phyloP scores from a whole-genome alignment of 2,797 vertebrate genomes.

The Telmatherina bonti region DNA sequence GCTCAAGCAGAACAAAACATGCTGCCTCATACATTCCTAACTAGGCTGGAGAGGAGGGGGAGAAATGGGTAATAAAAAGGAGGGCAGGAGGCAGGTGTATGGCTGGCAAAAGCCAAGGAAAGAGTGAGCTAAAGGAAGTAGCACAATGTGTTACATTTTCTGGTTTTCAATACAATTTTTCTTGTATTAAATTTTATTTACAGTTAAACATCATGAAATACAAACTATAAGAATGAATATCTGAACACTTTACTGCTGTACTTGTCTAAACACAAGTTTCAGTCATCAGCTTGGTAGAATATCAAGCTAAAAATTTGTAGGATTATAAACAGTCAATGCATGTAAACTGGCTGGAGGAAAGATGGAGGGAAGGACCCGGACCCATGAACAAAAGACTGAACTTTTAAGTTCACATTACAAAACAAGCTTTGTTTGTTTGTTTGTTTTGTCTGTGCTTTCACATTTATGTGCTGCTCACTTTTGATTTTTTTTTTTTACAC shows the following conservation, averaged over 20 bases:
- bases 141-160: conserved; percentile 3
- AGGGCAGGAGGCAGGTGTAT: conserved; percentile 65
- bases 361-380: background rate
- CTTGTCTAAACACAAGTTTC: background rate
- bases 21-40: conserved; percentile 78
- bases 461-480: background rate
- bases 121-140: conserved; percentile 41
- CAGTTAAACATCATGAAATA: conserved; percentile 15
- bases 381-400: background rate
- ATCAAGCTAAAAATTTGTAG: background rate
- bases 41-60: conserved; percentile 19
- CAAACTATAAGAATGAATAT: conserved; percentile 9
- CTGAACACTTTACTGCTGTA: background rate
- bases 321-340: background rate
- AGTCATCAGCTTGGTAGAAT: background rate
- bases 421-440: too few species aligned
- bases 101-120: conserved; percentile 55
- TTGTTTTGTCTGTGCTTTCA: background rate
- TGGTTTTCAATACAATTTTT: conserved; percentile 23
- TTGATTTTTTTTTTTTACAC: background rate
- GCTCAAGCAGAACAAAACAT: conserved; percentile 63
- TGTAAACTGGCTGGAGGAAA: background rate
- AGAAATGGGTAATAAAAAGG: conserved; percentile 8
- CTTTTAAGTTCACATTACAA: too few species aligned
- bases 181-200: conserved; percentile 27